These are phyloP conservation scores for Cuculus canorus DNA, from an alignment of 2,797 vertebrate species.

Conservation along the genomic window DNA sequence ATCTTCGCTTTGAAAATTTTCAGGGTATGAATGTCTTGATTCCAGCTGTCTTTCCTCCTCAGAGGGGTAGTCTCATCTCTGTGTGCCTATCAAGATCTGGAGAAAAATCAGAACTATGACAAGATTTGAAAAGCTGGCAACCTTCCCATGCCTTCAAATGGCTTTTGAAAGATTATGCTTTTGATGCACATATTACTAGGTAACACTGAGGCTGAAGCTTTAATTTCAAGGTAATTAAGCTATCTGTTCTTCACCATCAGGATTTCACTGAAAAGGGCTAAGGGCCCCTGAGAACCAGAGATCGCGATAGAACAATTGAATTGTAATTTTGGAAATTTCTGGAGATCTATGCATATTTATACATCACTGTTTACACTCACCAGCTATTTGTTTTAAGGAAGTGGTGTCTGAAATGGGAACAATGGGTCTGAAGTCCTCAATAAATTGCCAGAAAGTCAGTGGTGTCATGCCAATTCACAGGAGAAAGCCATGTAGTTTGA, in stretches of 20 bases:
- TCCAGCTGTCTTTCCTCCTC: not conserved
- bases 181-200: not conserved
- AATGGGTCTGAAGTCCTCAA: not conserved
- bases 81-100: not conserved
- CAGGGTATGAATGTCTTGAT: not conserved
- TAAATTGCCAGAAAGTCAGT: not conserved
- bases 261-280: not conserved
- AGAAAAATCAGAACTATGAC: constrained; percentile 19
- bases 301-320: not conserved
- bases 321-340: not conserved
- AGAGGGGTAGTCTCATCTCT: not conserved
- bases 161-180: constrained; percentile 12
- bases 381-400: not conserved
- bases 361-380: not conserved
- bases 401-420: not conserved
- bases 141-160: constrained; percentile 5
- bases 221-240: constrained; percentile 27
- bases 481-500: not conserved
- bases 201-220: constrained; percentile 29
- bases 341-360: not conserved
- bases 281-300: not conserved
- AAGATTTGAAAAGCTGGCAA: constrained; percentile 38
- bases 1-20: not conserved
- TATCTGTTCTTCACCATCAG: constrained; percentile 3
- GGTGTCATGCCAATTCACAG: not conserved